Percentiles rank a stretch among this genome's conserved stretches.
phyloP scores from a whole-genome alignment of 1,140 invertebrate genomes.

The Pygmarrhopalites habei region DNA sequence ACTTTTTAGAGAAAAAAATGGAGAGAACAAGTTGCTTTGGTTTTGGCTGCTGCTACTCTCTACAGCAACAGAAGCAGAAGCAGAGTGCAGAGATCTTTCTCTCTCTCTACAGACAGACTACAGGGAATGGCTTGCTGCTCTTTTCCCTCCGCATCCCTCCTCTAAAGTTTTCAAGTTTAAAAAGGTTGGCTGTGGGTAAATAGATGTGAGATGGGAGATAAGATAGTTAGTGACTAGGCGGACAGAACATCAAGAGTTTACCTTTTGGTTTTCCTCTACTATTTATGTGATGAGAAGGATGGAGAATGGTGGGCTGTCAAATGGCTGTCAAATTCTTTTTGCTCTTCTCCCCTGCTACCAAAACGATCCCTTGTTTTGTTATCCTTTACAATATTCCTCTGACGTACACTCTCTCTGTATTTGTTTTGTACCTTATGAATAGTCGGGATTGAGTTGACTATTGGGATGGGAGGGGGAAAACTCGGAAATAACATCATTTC shows the following conservation, averaged over 20 bases:
- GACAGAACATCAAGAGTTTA: slow-evolving; percentile 6
- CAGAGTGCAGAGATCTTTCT: too few relatives aligned
- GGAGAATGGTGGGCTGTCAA: slow-evolving; percentile 10
- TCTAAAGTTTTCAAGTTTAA: not conserved
- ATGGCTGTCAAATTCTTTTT: slow-evolving; percentile 1
- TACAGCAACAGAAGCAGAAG: too few relatives aligned
- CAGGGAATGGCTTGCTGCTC: not conserved
- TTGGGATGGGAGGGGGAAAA: too few relatives aligned
- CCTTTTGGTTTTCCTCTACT: not conserved
- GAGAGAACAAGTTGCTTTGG: too few relatives aligned
- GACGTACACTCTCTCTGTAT: too few relatives aligned
- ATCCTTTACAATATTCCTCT: too few relatives aligned
- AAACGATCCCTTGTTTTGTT: not conserved
- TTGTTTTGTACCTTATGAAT: too few relatives aligned
- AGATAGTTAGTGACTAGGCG: slow-evolving; percentile 11
- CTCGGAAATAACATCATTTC: too few relatives aligned
- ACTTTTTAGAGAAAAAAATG: too few relatives aligned
- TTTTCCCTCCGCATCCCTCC: not conserved
- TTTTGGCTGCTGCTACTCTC: too few relatives aligned
- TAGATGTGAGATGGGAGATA: not conserved
- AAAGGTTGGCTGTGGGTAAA: not conserved
- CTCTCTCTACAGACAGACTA: too few relatives aligned
- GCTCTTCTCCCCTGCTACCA: not conserved
- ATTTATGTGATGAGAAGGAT: slow-evolving; percentile 9
- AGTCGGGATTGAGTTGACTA: too few relatives aligned